phyloP scores from a whole-genome alignment of 2,797 vertebrate species.

The Limnodromus scolopaceus region DNA sequence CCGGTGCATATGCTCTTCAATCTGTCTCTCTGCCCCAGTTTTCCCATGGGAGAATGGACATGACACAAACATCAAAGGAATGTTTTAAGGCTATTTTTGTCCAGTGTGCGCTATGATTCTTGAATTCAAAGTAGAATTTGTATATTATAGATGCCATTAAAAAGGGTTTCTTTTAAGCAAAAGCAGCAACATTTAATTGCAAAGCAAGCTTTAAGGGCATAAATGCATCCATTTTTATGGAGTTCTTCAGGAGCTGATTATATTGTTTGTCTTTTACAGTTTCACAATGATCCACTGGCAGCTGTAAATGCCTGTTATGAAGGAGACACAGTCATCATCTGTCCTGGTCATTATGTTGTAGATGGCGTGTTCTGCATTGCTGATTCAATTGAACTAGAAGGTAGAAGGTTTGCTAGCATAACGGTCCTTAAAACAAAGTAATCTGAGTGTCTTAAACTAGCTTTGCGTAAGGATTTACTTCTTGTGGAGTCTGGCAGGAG shows the following conservation, averaged over 20 bases:
- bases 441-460: not conserved
- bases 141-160: not conserved
- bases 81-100: not conserved
- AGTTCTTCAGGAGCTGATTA: not conserved
- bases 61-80: not conserved
- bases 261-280: conserved; percentile 75
- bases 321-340: conserved; percentile 86
- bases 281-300: conserved; percentile 83
- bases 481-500: not conserved
- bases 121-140: not conserved
- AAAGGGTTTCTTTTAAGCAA: not conserved
- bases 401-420: conserved; percentile 1
- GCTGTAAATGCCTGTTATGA: conserved; percentile 85
- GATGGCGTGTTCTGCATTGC: conserved; percentile 83
- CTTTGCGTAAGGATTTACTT: not conserved
- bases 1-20: not conserved
- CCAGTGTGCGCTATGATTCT: not conserved
- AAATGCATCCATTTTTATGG: not conserved
- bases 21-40: not conserved
- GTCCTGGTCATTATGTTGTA: conserved; percentile 86
- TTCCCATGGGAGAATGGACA: not conserved
- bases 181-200: not conserved
- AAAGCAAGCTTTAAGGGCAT: not conserved
- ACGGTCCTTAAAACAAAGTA: not conserved
- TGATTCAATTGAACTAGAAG: conserved; percentile 90